These are phyloP conservation scores for Temnothorax rugatulus DNA, from an alignment of 2,888 invertebrate species.

Conservation along the genomic window DNA sequence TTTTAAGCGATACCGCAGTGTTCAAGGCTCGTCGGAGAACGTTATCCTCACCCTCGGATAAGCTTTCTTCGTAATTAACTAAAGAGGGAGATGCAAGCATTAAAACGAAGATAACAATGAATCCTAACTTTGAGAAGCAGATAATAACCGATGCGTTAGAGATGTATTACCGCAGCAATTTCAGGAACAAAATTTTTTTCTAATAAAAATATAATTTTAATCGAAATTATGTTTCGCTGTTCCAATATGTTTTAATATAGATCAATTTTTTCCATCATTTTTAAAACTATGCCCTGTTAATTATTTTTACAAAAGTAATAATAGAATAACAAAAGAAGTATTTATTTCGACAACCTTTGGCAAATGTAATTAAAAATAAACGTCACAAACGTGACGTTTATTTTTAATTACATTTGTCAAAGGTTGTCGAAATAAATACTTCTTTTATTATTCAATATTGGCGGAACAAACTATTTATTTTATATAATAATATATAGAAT, in stretches of 20 bases:
- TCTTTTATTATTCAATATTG: no score
- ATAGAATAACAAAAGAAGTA: no score
- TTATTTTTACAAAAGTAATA: background rate
- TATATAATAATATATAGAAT: background rate
- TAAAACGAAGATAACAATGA: conserved; percentile 75
- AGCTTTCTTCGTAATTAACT: conserved; percentile 79
- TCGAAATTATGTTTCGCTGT: conserved; percentile 5
- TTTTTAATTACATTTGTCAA: no score
- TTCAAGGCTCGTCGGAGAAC: conserved; percentile 68
- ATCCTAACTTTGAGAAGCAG: conserved; percentile 72
- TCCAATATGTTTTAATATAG: background rate
- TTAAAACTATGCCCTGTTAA: background rate
- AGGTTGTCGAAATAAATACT: no score
- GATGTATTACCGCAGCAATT: conserved; percentile 43
- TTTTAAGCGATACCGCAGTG: conserved; percentile 73
- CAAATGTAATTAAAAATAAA: no score
- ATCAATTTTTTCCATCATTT: background rate
- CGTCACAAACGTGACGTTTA: no score
- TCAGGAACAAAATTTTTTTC: background rate
- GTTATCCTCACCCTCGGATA: conserved; percentile 72
- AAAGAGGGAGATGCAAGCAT: conserved; percentile 69
- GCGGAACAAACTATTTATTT: no score
- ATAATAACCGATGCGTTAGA: conserved; percentile 35
- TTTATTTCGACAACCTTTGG: no score
- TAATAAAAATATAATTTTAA: background rate